Percentiles rank a stretch among this genome's conserved stretches.
phyloP scores from a whole-genome alignment of 2,888 invertebrate species.

The Drosophila mettleri region DNA sequence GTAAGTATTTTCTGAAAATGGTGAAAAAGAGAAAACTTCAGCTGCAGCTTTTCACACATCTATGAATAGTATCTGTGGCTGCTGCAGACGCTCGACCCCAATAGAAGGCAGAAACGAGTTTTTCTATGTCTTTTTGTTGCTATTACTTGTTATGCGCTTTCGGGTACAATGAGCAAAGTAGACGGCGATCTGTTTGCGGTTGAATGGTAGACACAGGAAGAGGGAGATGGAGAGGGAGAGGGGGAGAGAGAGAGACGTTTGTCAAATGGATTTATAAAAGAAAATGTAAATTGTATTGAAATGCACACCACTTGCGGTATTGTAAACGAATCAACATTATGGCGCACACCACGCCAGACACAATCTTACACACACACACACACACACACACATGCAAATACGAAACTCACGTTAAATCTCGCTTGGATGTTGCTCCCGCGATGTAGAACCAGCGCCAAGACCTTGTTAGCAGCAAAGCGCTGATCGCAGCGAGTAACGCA shows the following conservation, averaged over 20 bases:
- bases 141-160: constrained; percentile 27
- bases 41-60: constrained; percentile 44
- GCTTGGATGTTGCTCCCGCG: constrained; percentile 89
- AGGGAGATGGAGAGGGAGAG: neutral
- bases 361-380: neutral
- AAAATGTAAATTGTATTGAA: constrained; percentile 71
- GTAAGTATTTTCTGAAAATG: constrained; percentile 9
- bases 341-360: constrained; percentile 2
- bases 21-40: constrained; percentile 52
- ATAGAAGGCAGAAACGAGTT: constrained; percentile 66
- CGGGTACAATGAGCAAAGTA: constrained; percentile 61
- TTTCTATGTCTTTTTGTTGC: constrained; percentile 34
- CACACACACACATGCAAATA: neutral
- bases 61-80: constrained; percentile 14
- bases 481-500: constrained; percentile 88
- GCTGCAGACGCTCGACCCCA: constrained; percentile 59
- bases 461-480: constrained; percentile 89
- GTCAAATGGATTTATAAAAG: constrained; percentile 68
- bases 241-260: constrained; percentile 8
- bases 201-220: constrained; percentile 3
- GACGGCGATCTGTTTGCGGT: constrained; percentile 41
- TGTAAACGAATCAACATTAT: constrained; percentile 64
- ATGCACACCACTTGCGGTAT: constrained; percentile 75
- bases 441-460: constrained; percentile 92
- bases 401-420: constrained; percentile 87